phyloP scores from a whole-genome alignment of 2,113 vertebrate genomes.

The Zeus faber region DNA sequence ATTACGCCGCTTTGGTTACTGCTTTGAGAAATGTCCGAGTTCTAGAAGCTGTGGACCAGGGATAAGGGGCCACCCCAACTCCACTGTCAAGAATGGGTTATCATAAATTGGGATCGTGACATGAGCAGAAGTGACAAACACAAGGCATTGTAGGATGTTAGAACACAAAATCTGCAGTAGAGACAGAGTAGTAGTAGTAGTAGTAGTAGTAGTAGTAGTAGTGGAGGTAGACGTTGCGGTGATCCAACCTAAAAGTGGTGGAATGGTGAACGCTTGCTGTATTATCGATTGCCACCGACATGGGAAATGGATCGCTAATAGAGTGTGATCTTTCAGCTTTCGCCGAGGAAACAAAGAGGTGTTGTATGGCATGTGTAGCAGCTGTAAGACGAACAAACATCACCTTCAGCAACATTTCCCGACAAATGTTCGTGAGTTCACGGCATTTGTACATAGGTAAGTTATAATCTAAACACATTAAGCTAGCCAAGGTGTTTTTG shows the following conservation, averaged over 20 bases:
- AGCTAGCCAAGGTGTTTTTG: too few relatives aligned
- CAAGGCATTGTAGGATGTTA: slow-evolving; percentile 1
- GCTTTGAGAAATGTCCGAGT: too few relatives aligned
- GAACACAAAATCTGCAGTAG: background rate
- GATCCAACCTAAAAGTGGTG: background rate
- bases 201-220: background rate
- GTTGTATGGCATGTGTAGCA: slow-evolving; percentile 23
- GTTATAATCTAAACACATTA: slow-evolving; percentile 7
- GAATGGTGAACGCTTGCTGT: too few relatives aligned
- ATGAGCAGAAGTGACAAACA: background rate
- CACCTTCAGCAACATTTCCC: slow-evolving; percentile 18
- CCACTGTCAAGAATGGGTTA: too few relatives aligned
- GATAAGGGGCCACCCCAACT: too few relatives aligned
- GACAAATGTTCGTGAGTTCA: slow-evolving; percentile 24
- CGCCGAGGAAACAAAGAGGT: slow-evolving; percentile 15
- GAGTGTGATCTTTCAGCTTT: slow-evolving; percentile 25
- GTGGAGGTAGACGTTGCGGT: slow-evolving; percentile 3
- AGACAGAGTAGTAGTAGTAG: too few relatives aligned
- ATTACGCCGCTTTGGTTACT: too few relatives aligned
- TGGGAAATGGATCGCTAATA: background rate
- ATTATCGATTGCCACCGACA: too few relatives aligned
- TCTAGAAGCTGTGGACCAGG: too few relatives aligned
- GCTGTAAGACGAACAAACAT: slow-evolving; percentile 18
- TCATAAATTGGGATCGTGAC: slow-evolving; percentile 4
- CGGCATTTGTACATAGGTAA: slow-evolving; percentile 23